phyloP scores from a whole-genome alignment of 2,113 vertebrate genomes.

The Sprattus sprattus region DNA sequence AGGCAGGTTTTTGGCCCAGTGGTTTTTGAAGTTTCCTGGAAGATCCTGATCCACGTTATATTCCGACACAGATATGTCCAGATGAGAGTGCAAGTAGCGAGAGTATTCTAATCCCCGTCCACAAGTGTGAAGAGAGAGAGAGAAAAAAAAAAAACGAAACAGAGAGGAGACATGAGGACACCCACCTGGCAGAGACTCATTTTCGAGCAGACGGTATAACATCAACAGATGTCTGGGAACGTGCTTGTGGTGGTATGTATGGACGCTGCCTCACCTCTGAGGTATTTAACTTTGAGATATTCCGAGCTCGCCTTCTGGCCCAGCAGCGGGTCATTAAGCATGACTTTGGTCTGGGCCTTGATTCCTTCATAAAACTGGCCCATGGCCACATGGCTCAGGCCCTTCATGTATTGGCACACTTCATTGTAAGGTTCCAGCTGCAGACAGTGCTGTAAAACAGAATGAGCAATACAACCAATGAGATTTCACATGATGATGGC shows the following conservation, averaged over 20 bases:
- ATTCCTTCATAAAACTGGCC: conserved; percentile 98
- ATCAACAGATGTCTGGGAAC: not conserved
- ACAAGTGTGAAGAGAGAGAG: conserved; percentile 1
- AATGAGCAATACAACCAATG: not conserved
- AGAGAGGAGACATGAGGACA: not conserved
- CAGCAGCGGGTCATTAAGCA: conserved; percentile 93
- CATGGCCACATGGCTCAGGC: conserved; percentile 93
- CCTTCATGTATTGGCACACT: conserved; percentile 98
- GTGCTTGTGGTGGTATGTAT: not conserved
- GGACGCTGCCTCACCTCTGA: conserved; percentile 78
- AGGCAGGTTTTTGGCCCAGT: conserved; percentile 96
- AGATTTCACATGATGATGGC: not conserved
- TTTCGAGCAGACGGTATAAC: not conserved
- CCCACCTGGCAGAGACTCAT: not conserved
- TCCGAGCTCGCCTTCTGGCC: conserved; percentile 96
- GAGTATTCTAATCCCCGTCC: conserved; percentile 82
- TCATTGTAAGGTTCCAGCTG: conserved; percentile 95
- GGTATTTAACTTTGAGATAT: conserved; percentile 97
- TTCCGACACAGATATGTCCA: conserved; percentile 88
- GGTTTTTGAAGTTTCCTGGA: conserved; percentile 94
- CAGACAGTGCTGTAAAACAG: conserved; percentile 80
- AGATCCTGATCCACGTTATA: conserved; percentile 90
- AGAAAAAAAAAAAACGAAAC: not conserved
- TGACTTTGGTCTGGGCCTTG: conserved; percentile 97
- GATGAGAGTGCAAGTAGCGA: conserved; percentile 92